Evolutionary conservation across 2,888 invertebrate species (phyloP).

Genomic region (Scrobipalpa costella): DNA sequence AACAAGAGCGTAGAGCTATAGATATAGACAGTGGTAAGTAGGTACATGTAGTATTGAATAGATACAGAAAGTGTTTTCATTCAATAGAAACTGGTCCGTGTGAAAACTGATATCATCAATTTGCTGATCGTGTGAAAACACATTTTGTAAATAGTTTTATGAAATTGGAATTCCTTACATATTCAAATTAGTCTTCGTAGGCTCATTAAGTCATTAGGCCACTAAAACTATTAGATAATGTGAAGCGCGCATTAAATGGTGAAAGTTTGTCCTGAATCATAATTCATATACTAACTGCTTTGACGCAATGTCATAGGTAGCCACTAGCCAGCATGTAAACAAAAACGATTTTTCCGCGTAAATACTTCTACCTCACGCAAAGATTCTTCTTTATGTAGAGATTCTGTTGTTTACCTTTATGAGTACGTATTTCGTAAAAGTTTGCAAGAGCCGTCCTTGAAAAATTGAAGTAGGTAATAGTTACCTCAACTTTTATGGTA

Average conservation of each 20-base stretch:
- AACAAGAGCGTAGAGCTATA: background rate
- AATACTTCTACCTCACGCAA: no score
- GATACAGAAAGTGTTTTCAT: background rate
- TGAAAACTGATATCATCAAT: background rate
- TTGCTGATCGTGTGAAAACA: background rate
- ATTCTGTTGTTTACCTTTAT: background rate
- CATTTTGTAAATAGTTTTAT: background rate
- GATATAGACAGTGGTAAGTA: no score
- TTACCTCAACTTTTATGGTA: constrained; percentile 22
- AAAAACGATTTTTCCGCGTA: no score
- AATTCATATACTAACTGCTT: no score
- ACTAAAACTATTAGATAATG: no score
- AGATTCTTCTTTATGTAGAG: background rate
- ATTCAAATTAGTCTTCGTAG: background rate
- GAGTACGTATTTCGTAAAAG: constrained; percentile 9
- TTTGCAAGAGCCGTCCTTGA: constrained; percentile 15
- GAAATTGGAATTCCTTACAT: constrained; percentile 1
- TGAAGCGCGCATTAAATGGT: no score
- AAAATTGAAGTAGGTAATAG: background rate
- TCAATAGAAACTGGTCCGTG: constrained; percentile 4
- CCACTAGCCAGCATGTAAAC: no score
- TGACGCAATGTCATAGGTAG: no score
- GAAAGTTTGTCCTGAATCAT: no score
- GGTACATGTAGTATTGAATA: background rate
- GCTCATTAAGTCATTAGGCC: background rate